These are phyloP conservation scores for Stomorhina lunata DNA, from an alignment of 2,888 invertebrate species.

Conservation along the genomic window DNA sequence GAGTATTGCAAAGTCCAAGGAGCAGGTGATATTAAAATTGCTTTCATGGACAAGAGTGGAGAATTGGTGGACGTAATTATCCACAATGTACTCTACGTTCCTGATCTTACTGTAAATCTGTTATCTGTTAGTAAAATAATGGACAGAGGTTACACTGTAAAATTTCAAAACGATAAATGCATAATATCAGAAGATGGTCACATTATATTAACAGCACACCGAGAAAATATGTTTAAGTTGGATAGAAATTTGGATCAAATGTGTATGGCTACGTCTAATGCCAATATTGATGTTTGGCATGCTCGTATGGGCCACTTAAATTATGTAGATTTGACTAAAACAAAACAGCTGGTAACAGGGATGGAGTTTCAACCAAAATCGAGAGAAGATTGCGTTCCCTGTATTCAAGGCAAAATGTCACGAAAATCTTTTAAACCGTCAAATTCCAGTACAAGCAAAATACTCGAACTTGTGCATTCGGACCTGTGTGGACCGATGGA, in stretches of 20 bases:
- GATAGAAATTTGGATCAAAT: background rate
- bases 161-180: constrained; percentile 11
- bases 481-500: too few species aligned
- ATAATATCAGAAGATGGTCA: constrained; percentile 4
- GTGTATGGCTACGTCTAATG: background rate
- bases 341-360: too few species aligned
- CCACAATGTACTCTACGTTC: background rate
- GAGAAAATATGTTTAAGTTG: constrained; percentile 19
- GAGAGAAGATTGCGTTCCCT: too few species aligned
- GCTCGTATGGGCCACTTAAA: too few species aligned
- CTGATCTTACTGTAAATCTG: constrained; percentile 21
- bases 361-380: too few species aligned
- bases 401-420: too few species aligned
- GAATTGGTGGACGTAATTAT: background rate
- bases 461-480: too few species aligned
- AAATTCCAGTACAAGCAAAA: too few species aligned
- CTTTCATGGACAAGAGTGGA: background rate
- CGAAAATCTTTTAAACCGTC: too few species aligned
- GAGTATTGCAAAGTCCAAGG: constrained; percentile 8
- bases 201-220: background rate
- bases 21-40: background rate
- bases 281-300: too few species aligned
- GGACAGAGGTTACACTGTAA: background rate
- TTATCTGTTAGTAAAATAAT: constrained; percentile 29
- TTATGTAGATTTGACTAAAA: too few species aligned